These are phyloP conservation scores for Aldabrachelys gigantea DNA, from an alignment of 2,113 vertebrate genomes.

Conservation along the genomic window DNA sequence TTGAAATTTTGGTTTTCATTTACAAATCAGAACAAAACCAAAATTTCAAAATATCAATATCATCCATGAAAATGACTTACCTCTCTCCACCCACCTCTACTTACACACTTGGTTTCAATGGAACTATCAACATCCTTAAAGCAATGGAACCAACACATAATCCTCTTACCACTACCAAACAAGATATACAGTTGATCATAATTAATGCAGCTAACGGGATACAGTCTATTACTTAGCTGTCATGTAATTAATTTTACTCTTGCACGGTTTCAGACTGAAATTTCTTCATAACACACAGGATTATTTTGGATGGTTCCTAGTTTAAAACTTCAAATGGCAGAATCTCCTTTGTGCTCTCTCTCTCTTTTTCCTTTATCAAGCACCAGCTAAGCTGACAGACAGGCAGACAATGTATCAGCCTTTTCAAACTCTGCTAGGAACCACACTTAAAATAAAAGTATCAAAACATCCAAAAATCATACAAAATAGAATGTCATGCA, in stretches of 20 bases:
- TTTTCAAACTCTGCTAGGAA: slow-evolving; percentile 47
- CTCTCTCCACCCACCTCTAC: neutral
- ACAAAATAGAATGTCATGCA: slow-evolving; percentile 38
- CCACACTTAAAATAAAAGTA: slow-evolving; percentile 9
- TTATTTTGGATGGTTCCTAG: neutral
- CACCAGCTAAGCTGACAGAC: slow-evolving; percentile 29
- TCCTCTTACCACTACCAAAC: neutral
- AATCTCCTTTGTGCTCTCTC: neutral
- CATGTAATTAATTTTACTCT: neutral
- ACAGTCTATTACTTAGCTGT: neutral
- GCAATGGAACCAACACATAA: neutral
- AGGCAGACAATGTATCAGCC: slow-evolving; percentile 54
- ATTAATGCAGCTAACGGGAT: neutral
- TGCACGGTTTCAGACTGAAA: neutral
- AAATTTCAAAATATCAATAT: neutral
- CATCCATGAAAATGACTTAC: neutral
- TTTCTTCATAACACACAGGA: neutral
- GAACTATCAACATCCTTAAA: neutral
- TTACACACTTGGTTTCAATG: neutral
- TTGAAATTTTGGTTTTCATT: neutral
- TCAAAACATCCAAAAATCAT: slow-evolving; percentile 48
- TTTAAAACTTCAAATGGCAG: neutral
- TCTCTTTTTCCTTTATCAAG: slow-evolving; percentile 1
- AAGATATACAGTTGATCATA: neutral
- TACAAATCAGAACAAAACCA: neutral